These are phyloP conservation scores for Patagioenas fasciata DNA, from an alignment of 2,113 vertebrate genomes.

Conservation along the genomic window DNA sequence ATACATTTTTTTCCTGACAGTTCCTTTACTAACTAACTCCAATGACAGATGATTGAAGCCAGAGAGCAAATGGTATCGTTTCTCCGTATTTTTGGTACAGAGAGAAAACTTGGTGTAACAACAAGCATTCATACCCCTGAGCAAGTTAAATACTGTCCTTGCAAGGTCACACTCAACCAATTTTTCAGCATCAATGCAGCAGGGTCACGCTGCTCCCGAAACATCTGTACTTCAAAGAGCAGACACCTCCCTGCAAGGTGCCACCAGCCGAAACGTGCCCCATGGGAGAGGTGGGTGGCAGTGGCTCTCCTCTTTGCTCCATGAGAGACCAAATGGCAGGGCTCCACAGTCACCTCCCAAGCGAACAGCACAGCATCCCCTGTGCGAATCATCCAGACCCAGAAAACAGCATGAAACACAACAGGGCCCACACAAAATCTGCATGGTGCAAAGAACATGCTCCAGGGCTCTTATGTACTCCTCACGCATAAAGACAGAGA, in stretches of 20 bases:
- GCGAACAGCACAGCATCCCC: background rate
- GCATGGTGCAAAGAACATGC: background rate
- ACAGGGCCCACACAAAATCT: background rate
- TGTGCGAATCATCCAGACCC: background rate
- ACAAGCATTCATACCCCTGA: background rate
- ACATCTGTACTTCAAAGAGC: rapidly evolving
- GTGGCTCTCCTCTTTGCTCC: background rate
- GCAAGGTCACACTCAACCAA: background rate
- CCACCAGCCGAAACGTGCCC: background rate
- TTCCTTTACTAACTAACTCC: constrained; percentile 6
- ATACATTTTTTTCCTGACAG: background rate
- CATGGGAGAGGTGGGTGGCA: rapidly evolving
- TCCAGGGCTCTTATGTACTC: background rate
- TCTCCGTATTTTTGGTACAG: background rate
- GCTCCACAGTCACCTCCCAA: background rate
- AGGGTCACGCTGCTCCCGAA: background rate
- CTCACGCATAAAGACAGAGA: background rate
- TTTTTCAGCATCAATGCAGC: background rate
- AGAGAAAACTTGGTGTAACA: background rate
- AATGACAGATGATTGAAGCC: background rate
- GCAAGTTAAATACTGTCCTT: background rate
- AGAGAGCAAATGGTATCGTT: background rate
- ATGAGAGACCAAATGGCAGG: background rate
- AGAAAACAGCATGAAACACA: background rate
- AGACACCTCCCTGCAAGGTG: rapidly evolving